A percentile compares a stretch with the other conserved stretches of the same genome.
phyloP scores from a whole-genome alignment of 92 coral and sea anemone species.

The Scolanthus callimorphus region DNA sequence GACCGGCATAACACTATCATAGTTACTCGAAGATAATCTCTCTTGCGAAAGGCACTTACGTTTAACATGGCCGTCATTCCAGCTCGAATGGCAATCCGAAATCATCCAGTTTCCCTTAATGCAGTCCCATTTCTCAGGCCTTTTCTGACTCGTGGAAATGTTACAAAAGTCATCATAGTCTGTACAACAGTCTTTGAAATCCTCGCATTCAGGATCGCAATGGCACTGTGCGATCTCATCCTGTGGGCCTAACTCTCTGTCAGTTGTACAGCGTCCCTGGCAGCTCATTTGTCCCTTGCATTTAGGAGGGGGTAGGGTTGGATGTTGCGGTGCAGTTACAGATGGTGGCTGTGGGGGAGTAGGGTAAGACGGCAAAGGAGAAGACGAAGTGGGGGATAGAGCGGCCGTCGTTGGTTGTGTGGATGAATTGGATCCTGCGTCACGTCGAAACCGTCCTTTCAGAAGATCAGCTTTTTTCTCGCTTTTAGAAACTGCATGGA shows the following conservation, averaged over 20 bases:
- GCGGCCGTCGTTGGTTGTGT: background rate
- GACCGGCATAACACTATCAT: constrained; percentile 18
- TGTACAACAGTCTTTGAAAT: constrained; percentile 23
- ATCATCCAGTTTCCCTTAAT: constrained; percentile 14
- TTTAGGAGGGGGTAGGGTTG: too few species aligned
- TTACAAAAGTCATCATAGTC: constrained; percentile 13
- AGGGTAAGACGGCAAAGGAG: too few species aligned
- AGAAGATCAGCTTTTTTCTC: too few species aligned
- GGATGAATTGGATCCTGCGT: background rate
- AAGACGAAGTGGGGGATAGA: background rate
- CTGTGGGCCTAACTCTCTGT: constrained; percentile 4
- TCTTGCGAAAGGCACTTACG: constrained; percentile 2
- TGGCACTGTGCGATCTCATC: background rate
- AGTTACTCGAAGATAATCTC: background rate
- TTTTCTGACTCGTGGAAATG: background rate
- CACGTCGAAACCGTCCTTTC: background rate
- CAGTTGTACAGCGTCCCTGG: constrained; percentile 1
- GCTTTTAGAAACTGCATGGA: too few species aligned
- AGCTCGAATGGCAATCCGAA: constrained; percentile 11
- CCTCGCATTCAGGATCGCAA: constrained; percentile 16
- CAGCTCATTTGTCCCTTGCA: background rate
- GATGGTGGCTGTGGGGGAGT: background rate
- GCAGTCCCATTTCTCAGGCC: too few species aligned
- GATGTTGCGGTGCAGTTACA: background rate
- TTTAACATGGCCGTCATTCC: background rate